Base-by-base conservation (phyloP, 2,113 vertebrate species). In the Climacteris rufus region DNA sequence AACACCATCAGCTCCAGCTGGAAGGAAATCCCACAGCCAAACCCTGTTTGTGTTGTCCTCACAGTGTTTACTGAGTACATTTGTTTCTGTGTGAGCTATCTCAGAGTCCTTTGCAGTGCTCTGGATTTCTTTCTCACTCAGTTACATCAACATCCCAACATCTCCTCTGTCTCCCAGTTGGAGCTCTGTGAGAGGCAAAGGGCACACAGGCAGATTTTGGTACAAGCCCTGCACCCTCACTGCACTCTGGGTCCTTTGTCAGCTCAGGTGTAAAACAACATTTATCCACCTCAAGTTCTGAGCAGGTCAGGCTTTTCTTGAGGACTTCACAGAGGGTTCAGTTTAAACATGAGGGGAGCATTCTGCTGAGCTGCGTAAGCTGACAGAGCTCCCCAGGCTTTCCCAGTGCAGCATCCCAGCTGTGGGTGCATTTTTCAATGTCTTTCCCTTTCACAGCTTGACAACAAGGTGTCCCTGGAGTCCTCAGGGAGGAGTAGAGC, bases 341-440 rank as follows among this genome's bases (percentile, higher is more conserved):
- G 1, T 53, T 77, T 24, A 74, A 65, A 49, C 6, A n/a, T 20
- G 30, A 42, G 54, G 25, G 7, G 9, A 68, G 25, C 3, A 10
- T 78, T 91, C 79, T 42, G 20, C 37, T 74, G 21, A 39, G 50
- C 16, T 70, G 2, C 4, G 0, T 49, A 39, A 53, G 42, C 39
- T 83, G 25, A 16, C 23, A 44, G 45, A 71, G 35, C 21, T 56
- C 52, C 82, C 19, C 30, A 18, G 39, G 14, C 23, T 63, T 87
- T 52, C 37, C 37, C 37, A 6, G 15, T 28, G 70, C 65, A 61
- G 12, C 27, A 40, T 27, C 28, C 54, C 49, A 56, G 57, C 57
- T 72, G 14, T 21, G 3, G 3, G 20, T 56, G 33, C 37, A 19
- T 14, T 11, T 33, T 68, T 69, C 2, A 0, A 5, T 40, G 30